These are phyloP conservation scores for Sebastes diploproa DNA, from an alignment of 2,797 vertebrate genomes.

Conservation along the genomic window DNA sequence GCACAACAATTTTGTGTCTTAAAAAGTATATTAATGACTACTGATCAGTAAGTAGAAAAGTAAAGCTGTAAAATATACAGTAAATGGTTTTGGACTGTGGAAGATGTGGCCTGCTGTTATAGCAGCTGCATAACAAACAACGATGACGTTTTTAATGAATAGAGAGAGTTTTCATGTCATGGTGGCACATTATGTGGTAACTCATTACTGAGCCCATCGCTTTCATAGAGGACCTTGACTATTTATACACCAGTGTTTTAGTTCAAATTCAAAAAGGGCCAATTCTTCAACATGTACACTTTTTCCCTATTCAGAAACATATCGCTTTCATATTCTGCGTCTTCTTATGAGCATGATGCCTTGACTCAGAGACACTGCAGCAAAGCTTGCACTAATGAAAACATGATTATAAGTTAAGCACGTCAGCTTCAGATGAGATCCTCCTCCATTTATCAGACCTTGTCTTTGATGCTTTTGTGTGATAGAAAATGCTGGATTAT, in stretches of 20 bases:
- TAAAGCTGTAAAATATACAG: neutral
- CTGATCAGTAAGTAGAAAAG: neutral
- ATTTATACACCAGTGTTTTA: neutral
- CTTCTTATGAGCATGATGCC: neutral
- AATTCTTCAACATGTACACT: neutral
- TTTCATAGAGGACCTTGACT: neutral
- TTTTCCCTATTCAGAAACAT: neutral
- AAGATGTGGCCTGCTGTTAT: neutral
- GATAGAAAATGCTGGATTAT: conserved; percentile 96
- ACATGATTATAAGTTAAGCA: neutral
- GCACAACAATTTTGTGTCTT: neutral
- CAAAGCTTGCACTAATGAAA: neutral
- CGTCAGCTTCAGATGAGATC: neutral
- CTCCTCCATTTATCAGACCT: neutral
- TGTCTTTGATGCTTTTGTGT: conserved; percentile 58
- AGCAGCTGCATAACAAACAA: neutral
- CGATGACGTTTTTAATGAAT: neutral
- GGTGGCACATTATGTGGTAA: neutral
- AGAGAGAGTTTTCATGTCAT: neutral
- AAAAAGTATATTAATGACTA: neutral
- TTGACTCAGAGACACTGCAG: neutral
- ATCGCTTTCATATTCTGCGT: neutral
- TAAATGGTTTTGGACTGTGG: neutral
- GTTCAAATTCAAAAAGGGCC: neutral
- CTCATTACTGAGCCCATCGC: neutral